Evolutionary conservation across 2,113 vertebrate species (phyloP).

Genomic region (Leucoraja erinaceus): DNA sequence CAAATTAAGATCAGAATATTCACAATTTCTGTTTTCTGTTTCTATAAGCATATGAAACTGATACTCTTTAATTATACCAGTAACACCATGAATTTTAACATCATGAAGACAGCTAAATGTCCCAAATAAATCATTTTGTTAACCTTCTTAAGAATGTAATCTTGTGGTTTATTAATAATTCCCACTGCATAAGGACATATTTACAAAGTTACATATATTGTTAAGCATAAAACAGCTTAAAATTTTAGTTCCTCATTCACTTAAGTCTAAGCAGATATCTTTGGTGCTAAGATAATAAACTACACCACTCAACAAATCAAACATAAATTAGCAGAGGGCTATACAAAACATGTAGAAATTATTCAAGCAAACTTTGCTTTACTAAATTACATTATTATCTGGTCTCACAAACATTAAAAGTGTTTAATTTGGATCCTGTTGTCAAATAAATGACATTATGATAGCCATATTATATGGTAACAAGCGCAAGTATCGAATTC

Average conservation of each 20-base stretch:
- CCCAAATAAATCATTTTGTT: constrained; percentile 10
- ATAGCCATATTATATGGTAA: not conserved
- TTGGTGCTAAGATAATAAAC: not conserved
- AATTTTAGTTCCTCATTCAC: not conserved
- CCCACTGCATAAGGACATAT: not conserved
- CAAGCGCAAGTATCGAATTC: not conserved
- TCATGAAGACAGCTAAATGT: not conserved
- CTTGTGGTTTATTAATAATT: not conserved
- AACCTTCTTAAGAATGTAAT: not conserved
- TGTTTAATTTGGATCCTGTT: not conserved
- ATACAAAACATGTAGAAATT: not conserved
- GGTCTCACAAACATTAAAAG: not conserved
- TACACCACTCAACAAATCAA: not conserved
- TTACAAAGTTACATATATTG: constrained; percentile 3
- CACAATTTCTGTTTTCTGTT: not conserved
- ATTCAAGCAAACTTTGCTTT: not conserved
- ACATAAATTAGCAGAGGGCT: not conserved
- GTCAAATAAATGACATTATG: not conserved
- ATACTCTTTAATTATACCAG: not conserved
- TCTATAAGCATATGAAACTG: not conserved
- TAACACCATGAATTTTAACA: not conserved
- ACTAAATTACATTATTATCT: not conserved
- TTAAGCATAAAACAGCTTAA: not conserved
- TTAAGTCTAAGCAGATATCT: not conserved
- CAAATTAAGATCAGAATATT: not conserved